Evolutionary conservation across 2,888 invertebrate species (phyloP).

Genomic region (Glaucopsyche alexis): DNA sequence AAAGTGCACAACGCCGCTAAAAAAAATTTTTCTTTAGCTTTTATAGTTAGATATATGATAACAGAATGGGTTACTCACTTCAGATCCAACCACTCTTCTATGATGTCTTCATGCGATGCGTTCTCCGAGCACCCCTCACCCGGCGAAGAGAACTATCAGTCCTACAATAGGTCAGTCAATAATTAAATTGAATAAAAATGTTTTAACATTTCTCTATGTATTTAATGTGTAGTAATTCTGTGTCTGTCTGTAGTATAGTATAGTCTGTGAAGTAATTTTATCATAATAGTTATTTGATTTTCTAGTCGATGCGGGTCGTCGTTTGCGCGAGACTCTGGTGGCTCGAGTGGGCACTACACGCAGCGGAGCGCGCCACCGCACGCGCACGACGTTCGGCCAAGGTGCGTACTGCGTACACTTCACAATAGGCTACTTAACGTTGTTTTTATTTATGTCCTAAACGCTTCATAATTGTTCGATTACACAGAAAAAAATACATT

Average conservation of each 20-base stretch:
- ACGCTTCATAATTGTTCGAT: too few species aligned
- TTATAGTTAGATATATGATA: not conserved
- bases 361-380: conserved; percentile 88
- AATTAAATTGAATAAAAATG: not conserved
- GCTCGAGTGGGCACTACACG: conserved; percentile 90
- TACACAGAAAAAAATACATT: too few species aligned
- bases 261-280: not conserved
- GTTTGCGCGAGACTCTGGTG: conserved; percentile 89
- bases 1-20: too few species aligned
- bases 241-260: too few species aligned
- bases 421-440: too few species aligned
- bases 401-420: conserved; percentile 35
- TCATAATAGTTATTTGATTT: not conserved
- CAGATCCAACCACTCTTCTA: conserved; percentile 73
- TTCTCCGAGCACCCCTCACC: conserved; percentile 75
- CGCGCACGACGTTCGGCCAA: conserved; percentile 44
- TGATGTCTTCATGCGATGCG: conserved; percentile 74
- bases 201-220: too few species aligned
- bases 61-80: conserved; percentile 25
- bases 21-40: too few species aligned
- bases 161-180: conserved; percentile 65
- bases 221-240: too few species aligned
- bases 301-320: conserved; percentile 78
- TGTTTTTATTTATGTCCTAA: too few species aligned
- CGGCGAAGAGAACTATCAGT: conserved; percentile 73